Evolutionary conservation across 2,797 vertebrate species (phyloP), one percentile per base, ranked within the genome.

Genomic region (Labeo calbasu): DNA sequence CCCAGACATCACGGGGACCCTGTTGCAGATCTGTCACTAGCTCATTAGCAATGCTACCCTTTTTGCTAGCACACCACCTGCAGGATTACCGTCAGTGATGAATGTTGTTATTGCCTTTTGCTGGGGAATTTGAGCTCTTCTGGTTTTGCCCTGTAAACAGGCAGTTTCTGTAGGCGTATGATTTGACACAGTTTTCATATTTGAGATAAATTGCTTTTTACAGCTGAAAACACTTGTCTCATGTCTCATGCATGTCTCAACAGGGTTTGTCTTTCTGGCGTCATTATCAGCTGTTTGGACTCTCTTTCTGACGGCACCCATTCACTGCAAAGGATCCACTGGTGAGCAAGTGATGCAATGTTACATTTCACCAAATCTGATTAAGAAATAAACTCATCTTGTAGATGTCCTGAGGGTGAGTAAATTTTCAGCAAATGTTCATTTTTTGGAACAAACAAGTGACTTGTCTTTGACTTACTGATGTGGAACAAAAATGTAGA

Each of bases 61-160:
- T 19, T 55, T 46, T 69, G 50, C 73, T 77, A 69, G 36, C 73
- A 76, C 61, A 76, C 72, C 72, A 76, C 73, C 72, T 46, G 73
- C 50, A 77, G 73, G 73, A 69, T 83, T 83, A 77, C 43, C 23
- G n/a, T 13, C 61, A 69, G 36, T 77, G 82, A 83, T 83, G 63
- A 83, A 83, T 77, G 82, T 32, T 83, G 63, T 77, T 77, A 77
- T 83, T 83, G 82, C 61, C 28, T 77, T 83, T 51, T 82, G 57
- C 70, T 50, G 8, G 21, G 32, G 23, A 83, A 68, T n/a, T 77
- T 51, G 6, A 53, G 13, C 79, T 66, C 25, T 43, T 19, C 48
- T 32, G 36, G 82, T 57, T 69, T 77, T 13, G 1, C 21, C 8
- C 3, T 66, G 17, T 36, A 51, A 65, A 50, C 28, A 21, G n/a